A percentile compares a stretch with the other conserved stretches of the same genome.
phyloP scores from a whole-genome alignment of 2,888 invertebrate species.

The Poecilus cupreus region DNA sequence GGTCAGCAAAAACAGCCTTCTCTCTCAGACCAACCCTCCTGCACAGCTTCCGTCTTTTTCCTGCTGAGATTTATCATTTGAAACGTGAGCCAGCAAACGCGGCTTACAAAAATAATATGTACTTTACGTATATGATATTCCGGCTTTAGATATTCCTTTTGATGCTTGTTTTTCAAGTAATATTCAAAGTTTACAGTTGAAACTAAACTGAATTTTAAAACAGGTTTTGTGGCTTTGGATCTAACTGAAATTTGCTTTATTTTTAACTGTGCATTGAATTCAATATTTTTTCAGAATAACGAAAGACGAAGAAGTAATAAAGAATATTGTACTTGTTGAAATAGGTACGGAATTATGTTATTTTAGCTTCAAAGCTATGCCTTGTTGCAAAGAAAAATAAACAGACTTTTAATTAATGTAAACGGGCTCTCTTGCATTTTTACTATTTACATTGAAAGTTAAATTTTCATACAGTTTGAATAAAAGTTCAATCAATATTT shows the following conservation, averaged over 20 bases:
- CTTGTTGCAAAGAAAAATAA: too few species aligned
- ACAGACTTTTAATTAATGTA: too few species aligned
- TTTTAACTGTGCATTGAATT: not conserved
- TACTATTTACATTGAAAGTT: too few species aligned
- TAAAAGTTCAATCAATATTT: too few species aligned
- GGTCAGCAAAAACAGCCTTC: conserved; percentile 14
- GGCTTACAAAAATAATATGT: conserved; percentile 54
- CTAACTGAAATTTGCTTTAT: not conserved
- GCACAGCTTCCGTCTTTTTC: not conserved
- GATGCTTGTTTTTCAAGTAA: conserved; percentile 27
- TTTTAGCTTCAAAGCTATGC: too few species aligned
- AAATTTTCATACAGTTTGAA: too few species aligned
- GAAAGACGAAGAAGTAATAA: too few species aligned
- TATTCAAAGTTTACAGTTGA: conserved; percentile 20
- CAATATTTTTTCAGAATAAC: not conserved
- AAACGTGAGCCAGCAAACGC: conserved; percentile 31
- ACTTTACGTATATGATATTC: conserved; percentile 43
- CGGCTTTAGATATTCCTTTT: not conserved
- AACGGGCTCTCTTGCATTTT: too few species aligned
- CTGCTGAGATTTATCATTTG: conserved; percentile 42
- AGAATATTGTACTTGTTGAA: too few species aligned
- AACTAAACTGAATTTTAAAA: conserved; percentile 32
- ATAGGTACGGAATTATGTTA: too few species aligned
- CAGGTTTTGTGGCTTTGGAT: not conserved
- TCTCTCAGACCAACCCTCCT: not conserved